phyloP scores from a whole-genome alignment of 37 sponge, comb jelly and placozoan genomes.

The Aplysina aerophoba region DNA sequence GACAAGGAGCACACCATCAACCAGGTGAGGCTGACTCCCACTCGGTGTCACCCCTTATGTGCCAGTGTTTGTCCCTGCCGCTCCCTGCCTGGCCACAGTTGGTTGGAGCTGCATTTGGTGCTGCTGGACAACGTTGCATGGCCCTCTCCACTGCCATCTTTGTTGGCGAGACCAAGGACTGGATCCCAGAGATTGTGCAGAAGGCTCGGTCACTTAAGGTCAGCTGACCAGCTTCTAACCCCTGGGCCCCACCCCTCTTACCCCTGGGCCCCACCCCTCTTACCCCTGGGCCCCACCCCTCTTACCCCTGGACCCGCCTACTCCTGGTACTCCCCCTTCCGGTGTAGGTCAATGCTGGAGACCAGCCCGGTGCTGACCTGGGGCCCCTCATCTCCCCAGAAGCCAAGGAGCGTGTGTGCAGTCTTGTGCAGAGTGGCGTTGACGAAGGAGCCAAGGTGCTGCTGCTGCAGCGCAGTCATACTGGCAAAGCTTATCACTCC shows the following conservation, averaged over 20 bases:
- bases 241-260: too few relatives aligned
- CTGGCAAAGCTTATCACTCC: too few relatives aligned
- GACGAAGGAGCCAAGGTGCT: constrained; percentile 92
- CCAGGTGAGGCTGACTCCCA: constrained; percentile 48
- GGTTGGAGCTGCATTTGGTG: constrained; percentile 98
- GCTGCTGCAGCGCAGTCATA: too few relatives aligned
- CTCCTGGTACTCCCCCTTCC: not conserved
- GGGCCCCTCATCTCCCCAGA: constrained; percentile 96
- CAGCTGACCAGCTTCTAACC: not conserved
- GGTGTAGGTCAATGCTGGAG: constrained; percentile 41
- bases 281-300: not conserved
- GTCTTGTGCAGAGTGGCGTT: constrained; percentile 90
- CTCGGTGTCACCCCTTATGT: not conserved
- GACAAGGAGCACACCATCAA: constrained; percentile 98
- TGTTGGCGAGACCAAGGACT: constrained; percentile 93
- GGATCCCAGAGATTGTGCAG: constrained; percentile 96
- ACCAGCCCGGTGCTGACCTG: constrained; percentile 91
- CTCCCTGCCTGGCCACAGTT: constrained; percentile 38
- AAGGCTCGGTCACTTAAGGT: constrained; percentile 85
- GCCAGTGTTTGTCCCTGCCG: not conserved
- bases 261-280: too few relatives aligned
- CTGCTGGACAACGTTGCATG: constrained; percentile 99
- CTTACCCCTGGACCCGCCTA: not conserved
- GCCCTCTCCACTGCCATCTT: constrained; percentile 94
- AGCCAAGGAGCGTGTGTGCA: constrained; percentile 89